A percentile compares a stretch with the other conserved stretches of the same genome.
Conservation (phyloP, 2,113 vertebrate genomes). For the Merops nubicus region DNA sequence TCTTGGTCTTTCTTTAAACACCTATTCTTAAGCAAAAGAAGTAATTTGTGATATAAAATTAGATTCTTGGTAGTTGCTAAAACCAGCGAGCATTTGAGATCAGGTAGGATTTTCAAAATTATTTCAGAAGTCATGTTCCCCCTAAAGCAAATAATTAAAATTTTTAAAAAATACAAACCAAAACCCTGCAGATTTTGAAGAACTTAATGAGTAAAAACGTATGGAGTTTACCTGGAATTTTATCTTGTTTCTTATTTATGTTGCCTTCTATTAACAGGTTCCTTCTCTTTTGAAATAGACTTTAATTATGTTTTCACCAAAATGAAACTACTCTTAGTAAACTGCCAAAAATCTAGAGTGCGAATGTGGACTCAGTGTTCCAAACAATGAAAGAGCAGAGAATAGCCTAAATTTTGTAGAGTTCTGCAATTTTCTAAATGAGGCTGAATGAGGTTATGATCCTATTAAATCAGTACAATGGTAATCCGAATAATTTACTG, state of each 20-base stretch:
- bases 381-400: not conserved
- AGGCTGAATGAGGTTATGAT: not conserved
- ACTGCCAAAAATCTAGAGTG: not conserved
- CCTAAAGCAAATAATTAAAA: not conserved
- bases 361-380: not conserved
- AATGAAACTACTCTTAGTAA: not conserved
- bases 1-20: not conserved
- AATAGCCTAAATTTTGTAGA: not conserved
- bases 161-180: not conserved
- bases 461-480: conserved; percentile 40
- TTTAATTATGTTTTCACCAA: not conserved
- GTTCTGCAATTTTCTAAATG: not conserved
- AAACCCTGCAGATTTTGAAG: not conserved
- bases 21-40: not conserved
- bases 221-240: not conserved
- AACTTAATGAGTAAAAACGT: not conserved
- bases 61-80: not conserved
- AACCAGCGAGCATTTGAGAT: not conserved
- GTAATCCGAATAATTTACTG: conserved; percentile 30
- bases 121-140: not conserved
- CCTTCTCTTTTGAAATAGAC: not conserved
- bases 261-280: not conserved
- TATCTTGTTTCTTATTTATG: no score
- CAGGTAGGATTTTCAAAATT: not conserved
- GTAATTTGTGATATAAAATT: not conserved